These are phyloP conservation scores for Aphidius colemani DNA, from an alignment of 2,888 invertebrate species.

Conservation along the genomic window DNA sequence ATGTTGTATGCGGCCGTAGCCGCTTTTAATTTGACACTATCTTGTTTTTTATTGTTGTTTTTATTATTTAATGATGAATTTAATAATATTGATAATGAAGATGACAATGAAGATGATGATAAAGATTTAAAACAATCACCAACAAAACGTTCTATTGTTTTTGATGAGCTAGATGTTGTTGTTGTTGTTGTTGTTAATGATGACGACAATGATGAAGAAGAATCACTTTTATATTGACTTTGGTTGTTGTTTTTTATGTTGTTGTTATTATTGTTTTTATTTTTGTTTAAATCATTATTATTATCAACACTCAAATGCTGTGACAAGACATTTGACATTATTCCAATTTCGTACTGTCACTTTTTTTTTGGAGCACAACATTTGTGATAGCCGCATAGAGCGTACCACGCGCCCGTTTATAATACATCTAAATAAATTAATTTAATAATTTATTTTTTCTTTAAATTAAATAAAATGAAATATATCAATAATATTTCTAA, in stretches of 20 bases:
- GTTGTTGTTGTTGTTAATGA: slow-evolving; percentile 16
- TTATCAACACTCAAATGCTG: slow-evolving; percentile 52
- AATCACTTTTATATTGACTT: slow-evolving; percentile 16
- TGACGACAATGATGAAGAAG: slow-evolving; percentile 11
- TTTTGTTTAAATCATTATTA: slow-evolving; percentile 26
- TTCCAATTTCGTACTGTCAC: slow-evolving; percentile 33
- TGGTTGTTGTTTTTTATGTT: slow-evolving; percentile 12
- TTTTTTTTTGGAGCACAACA: slow-evolving; percentile 31
- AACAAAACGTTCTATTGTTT: no score
- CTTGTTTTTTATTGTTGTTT: slow-evolving; percentile 29
- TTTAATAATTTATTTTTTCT: no score
- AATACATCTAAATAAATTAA: no score
- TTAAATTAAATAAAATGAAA: no score
- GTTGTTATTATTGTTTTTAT: slow-evolving; percentile 7
- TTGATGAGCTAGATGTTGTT: slow-evolving; percentile 1
- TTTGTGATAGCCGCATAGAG: slow-evolving; percentile 51
- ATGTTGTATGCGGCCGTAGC: slow-evolving; percentile 52
- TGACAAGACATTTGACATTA: slow-evolving; percentile 54
- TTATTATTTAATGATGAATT: slow-evolving; percentile 62
- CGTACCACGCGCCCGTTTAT: slow-evolving; percentile 46
- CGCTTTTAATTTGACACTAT: slow-evolving; percentile 15
- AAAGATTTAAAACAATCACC: background rate
- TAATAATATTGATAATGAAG: slow-evolving; percentile 60
- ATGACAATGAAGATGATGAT: slow-evolving; percentile 23
- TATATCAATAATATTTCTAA: no score